These are phyloP conservation scores for Trissolcus brochymenae DNA, from an alignment of 2,888 invertebrate genomes.

Conservation along the genomic window DNA sequence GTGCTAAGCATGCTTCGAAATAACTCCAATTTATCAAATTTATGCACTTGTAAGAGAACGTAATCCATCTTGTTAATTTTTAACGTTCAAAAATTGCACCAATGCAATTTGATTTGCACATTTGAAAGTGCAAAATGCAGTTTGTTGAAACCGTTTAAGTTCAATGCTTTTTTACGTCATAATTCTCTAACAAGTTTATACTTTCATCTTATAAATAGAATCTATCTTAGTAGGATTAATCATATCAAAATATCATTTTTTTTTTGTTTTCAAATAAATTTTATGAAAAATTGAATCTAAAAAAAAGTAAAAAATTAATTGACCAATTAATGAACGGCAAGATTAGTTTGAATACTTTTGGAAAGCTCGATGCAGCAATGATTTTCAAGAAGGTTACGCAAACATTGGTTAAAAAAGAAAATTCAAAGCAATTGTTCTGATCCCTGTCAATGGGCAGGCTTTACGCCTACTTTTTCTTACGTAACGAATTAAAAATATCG, in stretches of 20 bases:
- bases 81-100: neutral
- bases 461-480: constrained; percentile 1
- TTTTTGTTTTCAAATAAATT: too few species aligned
- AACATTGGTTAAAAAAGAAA: neutral
- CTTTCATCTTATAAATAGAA: constrained; percentile 16
- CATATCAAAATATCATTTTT: too few species aligned
- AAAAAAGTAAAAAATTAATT: too few species aligned
- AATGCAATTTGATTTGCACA: neutral
- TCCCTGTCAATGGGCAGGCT: neutral
- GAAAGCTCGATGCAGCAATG: too few species aligned
- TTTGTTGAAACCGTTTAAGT: constrained; percentile 30
- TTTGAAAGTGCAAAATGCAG: constrained; percentile 8
- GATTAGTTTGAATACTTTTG: too few species aligned
- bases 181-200: constrained; percentile 35
- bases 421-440: neutral
- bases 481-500: constrained; percentile 2
- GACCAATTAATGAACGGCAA: too few species aligned
- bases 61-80: neutral
- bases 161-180: constrained; percentile 26
- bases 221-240: too few species aligned
- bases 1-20: neutral
- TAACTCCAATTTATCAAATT: neutral
- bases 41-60: too few species aligned
- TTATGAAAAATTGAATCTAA: too few species aligned
- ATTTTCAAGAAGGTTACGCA: too few species aligned